phyloP scores from a whole-genome alignment of 37 sponge, comb jelly and placozoan species.

The Axinella damicornis region DNA sequence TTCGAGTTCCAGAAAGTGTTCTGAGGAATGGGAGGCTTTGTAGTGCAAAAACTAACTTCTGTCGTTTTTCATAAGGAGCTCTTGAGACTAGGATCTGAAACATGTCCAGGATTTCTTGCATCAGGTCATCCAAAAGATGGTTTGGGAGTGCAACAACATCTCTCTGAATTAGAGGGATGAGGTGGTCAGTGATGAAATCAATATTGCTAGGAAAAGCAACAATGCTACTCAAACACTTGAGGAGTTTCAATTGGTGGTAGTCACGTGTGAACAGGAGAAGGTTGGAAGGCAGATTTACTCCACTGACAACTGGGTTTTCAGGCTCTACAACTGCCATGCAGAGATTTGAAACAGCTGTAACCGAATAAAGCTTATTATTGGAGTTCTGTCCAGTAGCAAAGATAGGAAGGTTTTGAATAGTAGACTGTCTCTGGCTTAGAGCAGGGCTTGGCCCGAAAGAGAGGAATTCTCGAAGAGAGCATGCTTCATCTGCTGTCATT shows the following conservation, averaged over 20 bases:
- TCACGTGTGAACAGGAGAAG: conserved; percentile 14
- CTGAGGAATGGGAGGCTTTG: conserved; percentile 17
- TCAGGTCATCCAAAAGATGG: not conserved
- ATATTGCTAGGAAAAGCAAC: not conserved
- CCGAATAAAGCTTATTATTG: conserved; percentile 17
- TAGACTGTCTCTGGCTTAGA: not conserved
- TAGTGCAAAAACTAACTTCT: not conserved
- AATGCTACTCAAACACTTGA: not conserved
- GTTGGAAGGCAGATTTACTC: conserved; percentile 4
- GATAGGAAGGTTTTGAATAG: not conserved
- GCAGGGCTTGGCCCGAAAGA: no score
- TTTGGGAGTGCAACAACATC: not conserved
- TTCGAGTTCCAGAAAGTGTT: not conserved
- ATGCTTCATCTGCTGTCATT: conserved; percentile 35
- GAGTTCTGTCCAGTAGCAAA: conserved; percentile 9
- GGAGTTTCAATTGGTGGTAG: not conserved
- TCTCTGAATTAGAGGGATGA: conserved; percentile 40
- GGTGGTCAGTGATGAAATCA: conserved; percentile 5
- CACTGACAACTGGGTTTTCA: conserved; percentile 1
- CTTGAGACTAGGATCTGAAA: not conserved
- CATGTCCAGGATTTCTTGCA: conserved; percentile 37
- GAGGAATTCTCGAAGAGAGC: not conserved
- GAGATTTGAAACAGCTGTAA: not conserved
- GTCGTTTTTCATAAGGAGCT: not conserved
- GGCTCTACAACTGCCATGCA: conserved; percentile 34